Evolutionary conservation across 2,888 invertebrate genomes (phyloP), one percentile per base, ranked within the genome.

Genomic region (Norana najaformis): DNA sequence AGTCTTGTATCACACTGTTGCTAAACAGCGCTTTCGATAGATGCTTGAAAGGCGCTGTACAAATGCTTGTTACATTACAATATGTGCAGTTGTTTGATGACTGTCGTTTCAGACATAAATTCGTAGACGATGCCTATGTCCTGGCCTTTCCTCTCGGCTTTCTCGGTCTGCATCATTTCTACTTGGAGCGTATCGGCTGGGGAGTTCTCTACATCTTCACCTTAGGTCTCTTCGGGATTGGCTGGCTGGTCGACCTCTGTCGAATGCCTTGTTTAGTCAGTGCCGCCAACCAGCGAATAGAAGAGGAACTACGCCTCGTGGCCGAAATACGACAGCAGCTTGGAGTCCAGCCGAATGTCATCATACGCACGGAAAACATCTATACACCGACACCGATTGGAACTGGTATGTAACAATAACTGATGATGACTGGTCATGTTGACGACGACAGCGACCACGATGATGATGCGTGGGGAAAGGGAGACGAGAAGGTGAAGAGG

Each of bases 191-290:
- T 36, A 91, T 83, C 0, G 83, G 83, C 18, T 93, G 92, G 92
- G 93, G 93, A 3, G 16, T 93, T 1, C 53, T 92, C 13, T 93
- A 93, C 88, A 91, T 92, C 53, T 92, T 92, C 38, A 93, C 93
- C 14, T 90, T 92, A 34, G 93, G 93, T 4, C 53, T 90, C 11
- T 90, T 92, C 23, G 93, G 93, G 36, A 88, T 93, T 16, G 93
- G 93, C 30, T 93, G 93, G 92, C 53, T 93, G 0, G 91, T 92
- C 30, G 94, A 94, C 91, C 93, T 93, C 91, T 92, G 93, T 90
- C 91, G 94, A 37, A 34, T 90, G 89, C 91, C 91, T 11, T 85
- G 88, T 14, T 90, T 90, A 23, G 90, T 91, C 16, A 83, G 34
- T 30, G 83, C n/a, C 35, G 35, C 47, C 91, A 91, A 91, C 85